Base-by-base conservation (phyloP, 2,113 vertebrate species). In the Gila orcuttii region DNA sequence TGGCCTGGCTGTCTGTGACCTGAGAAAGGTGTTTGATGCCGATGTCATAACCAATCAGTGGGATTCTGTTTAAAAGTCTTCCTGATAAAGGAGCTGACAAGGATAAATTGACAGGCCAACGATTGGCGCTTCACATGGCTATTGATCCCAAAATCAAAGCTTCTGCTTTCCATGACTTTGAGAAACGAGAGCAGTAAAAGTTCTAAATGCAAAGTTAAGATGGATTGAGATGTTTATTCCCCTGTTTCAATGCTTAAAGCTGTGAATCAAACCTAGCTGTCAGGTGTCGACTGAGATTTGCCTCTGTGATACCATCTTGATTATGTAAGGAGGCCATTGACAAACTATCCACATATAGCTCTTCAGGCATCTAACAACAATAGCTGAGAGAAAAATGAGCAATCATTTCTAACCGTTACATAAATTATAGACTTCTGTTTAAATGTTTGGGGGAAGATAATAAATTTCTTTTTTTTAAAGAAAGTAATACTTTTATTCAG, bases 71-170 rank as follows among this genome's bases (percentile, higher is more conserved):
- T 28, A 84, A 73, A 25, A 25, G 36, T 42, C 55, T 75, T 33
- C 33, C 82, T 9, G n/a, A 25, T 85, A 55, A 85, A 79, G 76
- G 31, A 59, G 50, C 64, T 39, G 55, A 81, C 85, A 17, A 81
- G 10, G 55, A 81, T 74, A 66, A 59, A 86, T 81, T 45, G 76
- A 80, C 76, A 74, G 3, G 55, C 13, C 59, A 75, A 66, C 69
- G 73, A 23, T 55, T 36, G 57, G 28, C 10, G 55, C 39, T 62
- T 86, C 79, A 73, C 39, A 0, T 15, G 42, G 42, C 82, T 85
- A 87, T 88, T 75, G 87, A 88, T 82, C 78, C 33, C 69, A 78
- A 47, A 87, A 84, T 84, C 64, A 62, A 83, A 83, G 47, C 17
- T 45, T 33, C 21, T 23, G 31, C 68, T 42, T 33, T 75, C 42